Conservation (phyloP, 2,888 invertebrate genomes). For the Tetramorium bicarinatum region DNA sequence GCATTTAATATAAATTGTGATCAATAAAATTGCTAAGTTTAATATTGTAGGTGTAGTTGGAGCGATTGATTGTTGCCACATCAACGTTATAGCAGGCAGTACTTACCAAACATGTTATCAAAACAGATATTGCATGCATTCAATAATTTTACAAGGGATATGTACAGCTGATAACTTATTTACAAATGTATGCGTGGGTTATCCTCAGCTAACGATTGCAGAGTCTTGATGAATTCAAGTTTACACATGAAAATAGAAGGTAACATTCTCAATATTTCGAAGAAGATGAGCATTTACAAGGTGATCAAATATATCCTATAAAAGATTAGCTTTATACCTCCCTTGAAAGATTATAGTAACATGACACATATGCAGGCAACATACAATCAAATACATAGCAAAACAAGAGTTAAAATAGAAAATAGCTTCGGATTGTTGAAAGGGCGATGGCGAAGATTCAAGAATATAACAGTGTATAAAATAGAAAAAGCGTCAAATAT, state of each 20-base stretch:
- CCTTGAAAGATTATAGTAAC: constrained; percentile 16
- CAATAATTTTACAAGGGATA: constrained; percentile 29
- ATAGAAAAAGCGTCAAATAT: constrained; percentile 15
- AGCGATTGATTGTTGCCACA: constrained; percentile 15
- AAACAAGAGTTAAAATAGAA: constrained; percentile 26
- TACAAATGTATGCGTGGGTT: constrained; percentile 8
- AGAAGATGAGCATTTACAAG: constrained; percentile 4
- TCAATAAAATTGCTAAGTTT: constrained; percentile 14
- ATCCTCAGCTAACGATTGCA: constrained; percentile 28
- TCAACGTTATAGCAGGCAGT: constrained; percentile 22
- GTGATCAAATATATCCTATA: constrained; percentile 22
- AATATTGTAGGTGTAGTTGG: constrained; percentile 16
- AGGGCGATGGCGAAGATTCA: constrained; percentile 4
- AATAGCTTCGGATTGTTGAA: constrained; percentile 7
- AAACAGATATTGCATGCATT: constrained; percentile 30
- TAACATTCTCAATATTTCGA: constrained; percentile 6
- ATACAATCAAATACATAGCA: constrained; percentile 23
- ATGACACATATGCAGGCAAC: background rate
- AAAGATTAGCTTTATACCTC: constrained; percentile 19
- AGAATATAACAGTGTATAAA: constrained; percentile 13
- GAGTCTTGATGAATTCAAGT: constrained; percentile 10
- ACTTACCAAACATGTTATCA: constrained; percentile 6
- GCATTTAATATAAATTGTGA: background rate
- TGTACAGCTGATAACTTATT: background rate
- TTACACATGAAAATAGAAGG: background rate